Percentiles rank a stretch among this genome's conserved stretches.
Evolutionary conservation across 2,113 vertebrate species (phyloP).

Genomic region (Pachyramphus minor): DNA sequence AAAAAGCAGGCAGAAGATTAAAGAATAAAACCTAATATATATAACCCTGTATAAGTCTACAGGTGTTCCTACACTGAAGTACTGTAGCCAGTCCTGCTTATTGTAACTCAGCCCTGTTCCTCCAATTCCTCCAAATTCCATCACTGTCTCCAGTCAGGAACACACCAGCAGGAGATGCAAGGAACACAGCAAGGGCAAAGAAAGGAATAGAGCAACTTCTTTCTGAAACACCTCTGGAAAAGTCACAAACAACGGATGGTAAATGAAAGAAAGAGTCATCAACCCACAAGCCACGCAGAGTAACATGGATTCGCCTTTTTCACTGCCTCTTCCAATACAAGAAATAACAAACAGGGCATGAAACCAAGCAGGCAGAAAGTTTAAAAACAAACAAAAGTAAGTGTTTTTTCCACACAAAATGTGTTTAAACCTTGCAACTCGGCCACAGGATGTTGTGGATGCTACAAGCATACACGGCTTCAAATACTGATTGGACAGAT

Average conservation of each 20-base stretch:
- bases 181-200: not conserved
- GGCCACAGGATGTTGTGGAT: constrained; percentile 41
- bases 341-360: not conserved
- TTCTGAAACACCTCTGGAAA: not conserved
- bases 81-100: not conserved
- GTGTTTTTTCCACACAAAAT: not conserved
- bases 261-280: not conserved
- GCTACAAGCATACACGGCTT: not conserved
- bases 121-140: not conserved
- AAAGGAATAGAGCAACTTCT: not conserved
- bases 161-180: not conserved
- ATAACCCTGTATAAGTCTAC: not conserved
- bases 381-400: constrained; percentile 32
- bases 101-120: not conserved
- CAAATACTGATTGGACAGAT: not conserved
- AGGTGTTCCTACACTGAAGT: not conserved
- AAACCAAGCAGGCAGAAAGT: not conserved
- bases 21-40: not conserved
- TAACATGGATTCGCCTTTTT: not conserved
- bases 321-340: not conserved
- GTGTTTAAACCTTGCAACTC: not conserved
- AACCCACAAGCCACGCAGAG: not conserved
- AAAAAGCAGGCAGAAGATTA: not conserved
- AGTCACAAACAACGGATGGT: not conserved
- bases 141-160: not conserved